A percentile compares a stretch with the other conserved stretches of the same genome.
phyloP scores from a whole-genome alignment of 2,113 vertebrate species.

The Ancistrus triradiatus region DNA sequence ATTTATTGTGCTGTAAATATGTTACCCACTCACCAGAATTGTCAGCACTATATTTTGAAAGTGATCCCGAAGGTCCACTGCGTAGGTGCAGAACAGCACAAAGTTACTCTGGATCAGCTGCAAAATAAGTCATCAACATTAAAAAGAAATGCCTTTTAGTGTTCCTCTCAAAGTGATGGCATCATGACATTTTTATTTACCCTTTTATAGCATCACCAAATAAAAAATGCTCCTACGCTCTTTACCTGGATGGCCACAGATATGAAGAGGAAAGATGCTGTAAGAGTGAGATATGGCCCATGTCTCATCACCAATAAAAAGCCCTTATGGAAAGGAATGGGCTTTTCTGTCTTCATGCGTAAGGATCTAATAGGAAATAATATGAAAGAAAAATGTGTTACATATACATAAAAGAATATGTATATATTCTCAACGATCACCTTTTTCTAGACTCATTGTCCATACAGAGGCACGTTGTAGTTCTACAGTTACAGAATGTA shows the following conservation, averaged over 20 bases:
- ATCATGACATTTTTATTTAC: no score
- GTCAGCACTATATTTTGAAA: slow-evolving; percentile 90
- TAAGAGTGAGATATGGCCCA: slow-evolving; percentile 83
- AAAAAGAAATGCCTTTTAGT: no score
- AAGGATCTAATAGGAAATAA: no score
- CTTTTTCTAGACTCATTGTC: no score
- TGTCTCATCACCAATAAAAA: slow-evolving; percentile 83
- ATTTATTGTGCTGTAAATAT: not conserved
- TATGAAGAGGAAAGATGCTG: slow-evolving; percentile 89
- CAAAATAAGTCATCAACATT: slow-evolving; percentile 53
- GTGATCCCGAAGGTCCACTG: slow-evolving; percentile 78
- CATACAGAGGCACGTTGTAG: no score
- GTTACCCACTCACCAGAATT: slow-evolving; percentile 80
- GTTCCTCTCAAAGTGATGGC: no score
- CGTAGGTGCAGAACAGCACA: slow-evolving; percentile 91
- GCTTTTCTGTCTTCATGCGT: slow-evolving; percentile 70
- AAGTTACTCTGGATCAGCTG: slow-evolving; percentile 94
- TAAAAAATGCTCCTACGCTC: no score
- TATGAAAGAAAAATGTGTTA: no score
- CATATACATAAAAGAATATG: no score
- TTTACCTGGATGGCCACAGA: slow-evolving; percentile 91
- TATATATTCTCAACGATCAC: no score
- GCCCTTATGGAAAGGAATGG: slow-evolving; percentile 81
- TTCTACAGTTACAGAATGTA: no score
- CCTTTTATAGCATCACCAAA: no score